Evolutionary conservation across 2,113 vertebrate species (phyloP).

Genomic region (Myodes glareolus): DNA sequence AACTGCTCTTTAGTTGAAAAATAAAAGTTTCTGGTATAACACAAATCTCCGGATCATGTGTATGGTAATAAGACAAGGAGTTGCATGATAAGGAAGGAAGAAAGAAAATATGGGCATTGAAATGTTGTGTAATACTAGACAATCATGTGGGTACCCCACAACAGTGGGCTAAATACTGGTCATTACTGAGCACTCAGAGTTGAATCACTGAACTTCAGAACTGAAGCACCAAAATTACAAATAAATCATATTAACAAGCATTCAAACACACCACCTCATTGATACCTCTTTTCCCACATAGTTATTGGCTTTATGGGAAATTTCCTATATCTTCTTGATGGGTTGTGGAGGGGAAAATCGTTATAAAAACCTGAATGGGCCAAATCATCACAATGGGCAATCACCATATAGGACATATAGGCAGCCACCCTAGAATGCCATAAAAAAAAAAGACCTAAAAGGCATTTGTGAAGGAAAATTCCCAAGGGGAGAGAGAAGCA

Average conservation of each 20-base stretch:
- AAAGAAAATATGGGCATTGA: neutral
- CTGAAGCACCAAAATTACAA: neutral
- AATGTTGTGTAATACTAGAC: neutral
- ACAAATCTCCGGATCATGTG: neutral
- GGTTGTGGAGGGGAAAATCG: no score
- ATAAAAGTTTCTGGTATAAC: neutral
- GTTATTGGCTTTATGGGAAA: neutral
- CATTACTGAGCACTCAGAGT: neutral
- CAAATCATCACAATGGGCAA: neutral
- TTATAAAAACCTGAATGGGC: neutral
- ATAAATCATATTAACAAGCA: neutral
- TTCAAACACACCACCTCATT: neutral
- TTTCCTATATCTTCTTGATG: neutral
- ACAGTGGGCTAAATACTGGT: neutral
- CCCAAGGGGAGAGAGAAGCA: no score
- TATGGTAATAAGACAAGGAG: neutral
- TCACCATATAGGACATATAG: neutral
- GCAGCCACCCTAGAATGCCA: neutral
- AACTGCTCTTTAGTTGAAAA: neutral
- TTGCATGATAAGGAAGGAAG: neutral
- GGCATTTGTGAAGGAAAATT: neutral
- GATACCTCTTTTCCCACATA: neutral
- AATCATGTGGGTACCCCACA: neutral
- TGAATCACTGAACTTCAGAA: no score
- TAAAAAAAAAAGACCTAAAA: neutral